These are phyloP conservation scores for Coelopa pilipes DNA, from an alignment of 2,888 invertebrate genomes.

Conservation along the genomic window DNA sequence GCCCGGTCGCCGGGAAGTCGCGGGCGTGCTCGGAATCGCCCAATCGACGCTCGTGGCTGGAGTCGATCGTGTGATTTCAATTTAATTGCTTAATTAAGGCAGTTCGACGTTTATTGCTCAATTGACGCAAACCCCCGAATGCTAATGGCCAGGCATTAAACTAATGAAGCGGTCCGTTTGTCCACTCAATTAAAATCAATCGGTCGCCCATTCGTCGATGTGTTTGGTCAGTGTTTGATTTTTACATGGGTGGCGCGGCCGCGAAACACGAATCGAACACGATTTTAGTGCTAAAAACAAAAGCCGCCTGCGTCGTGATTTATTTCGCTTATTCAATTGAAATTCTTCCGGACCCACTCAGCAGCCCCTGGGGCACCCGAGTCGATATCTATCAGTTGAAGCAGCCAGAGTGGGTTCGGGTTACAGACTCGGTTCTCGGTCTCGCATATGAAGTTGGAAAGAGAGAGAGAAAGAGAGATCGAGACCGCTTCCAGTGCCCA, in stretches of 20 bases:
- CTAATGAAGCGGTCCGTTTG: slow-evolving; percentile 26
- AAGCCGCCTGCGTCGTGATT: too few relatives aligned
- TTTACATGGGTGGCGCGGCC: background rate
- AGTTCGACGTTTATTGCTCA: slow-evolving; percentile 29
- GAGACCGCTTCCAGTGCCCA: background rate
- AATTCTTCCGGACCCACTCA: too few relatives aligned
- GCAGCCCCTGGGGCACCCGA: too few relatives aligned
- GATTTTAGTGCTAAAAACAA: too few relatives aligned
- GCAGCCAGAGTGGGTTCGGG: too few relatives aligned
- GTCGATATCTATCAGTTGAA: too few relatives aligned
- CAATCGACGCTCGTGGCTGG: slow-evolving; percentile 9
- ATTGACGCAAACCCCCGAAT: background rate
- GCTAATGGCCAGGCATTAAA: slow-evolving; percentile 35
- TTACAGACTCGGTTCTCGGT: too few relatives aligned
- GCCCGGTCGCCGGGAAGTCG: background rate
- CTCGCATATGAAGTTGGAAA: too few relatives aligned
- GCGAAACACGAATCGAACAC: background rate
- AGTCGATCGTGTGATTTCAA: slow-evolving; percentile 33
- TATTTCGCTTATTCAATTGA: too few relatives aligned
- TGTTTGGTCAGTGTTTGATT: slow-evolving; percentile 9
- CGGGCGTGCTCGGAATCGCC: slow-evolving; percentile 14
- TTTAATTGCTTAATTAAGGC: slow-evolving; percentile 38
- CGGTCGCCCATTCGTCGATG: slow-evolving; percentile 38
- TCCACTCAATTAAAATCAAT: slow-evolving; percentile 41
- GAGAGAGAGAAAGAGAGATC: background rate